Evolutionary conservation across 2,888 invertebrate species (phyloP).

Genomic region (Drosophila monieri): DNA sequence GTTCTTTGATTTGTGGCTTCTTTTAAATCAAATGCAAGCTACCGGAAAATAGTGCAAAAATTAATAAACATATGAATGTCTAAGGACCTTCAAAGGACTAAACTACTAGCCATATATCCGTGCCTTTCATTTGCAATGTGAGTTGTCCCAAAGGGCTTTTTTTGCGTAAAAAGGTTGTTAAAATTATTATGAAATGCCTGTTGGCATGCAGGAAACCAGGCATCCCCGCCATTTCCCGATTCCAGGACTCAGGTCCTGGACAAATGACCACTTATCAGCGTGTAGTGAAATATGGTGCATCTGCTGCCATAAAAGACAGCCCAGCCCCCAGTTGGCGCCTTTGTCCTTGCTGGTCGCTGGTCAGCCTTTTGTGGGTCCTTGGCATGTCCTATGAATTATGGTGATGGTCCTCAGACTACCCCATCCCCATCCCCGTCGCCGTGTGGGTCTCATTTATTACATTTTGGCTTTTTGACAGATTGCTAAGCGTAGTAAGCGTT

Average conservation of each 20-base stretch:
- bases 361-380: constrained; percentile 59
- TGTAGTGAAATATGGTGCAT: constrained; percentile 74
- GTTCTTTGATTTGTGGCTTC: too few relatives aligned
- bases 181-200: constrained; percentile 82
- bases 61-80: constrained; percentile 8
- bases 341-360: constrained; percentile 37
- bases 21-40: constrained; percentile 6
- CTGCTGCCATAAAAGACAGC: constrained; percentile 35
- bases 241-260: constrained; percentile 23
- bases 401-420: constrained; percentile 48
- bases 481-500: constrained; percentile 73
- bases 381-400: constrained; percentile 72
- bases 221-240: neutral
- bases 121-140: constrained; percentile 66
- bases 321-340: constrained; percentile 51
- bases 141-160: constrained; percentile 36
- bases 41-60: constrained; percentile 10
- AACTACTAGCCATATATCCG: constrained; percentile 21
- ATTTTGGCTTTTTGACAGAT: constrained; percentile 79
- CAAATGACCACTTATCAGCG: constrained; percentile 74
- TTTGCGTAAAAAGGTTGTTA: constrained; percentile 69
- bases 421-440: neutral
- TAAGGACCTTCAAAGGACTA: neutral
- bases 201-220: constrained; percentile 66
- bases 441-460: constrained; percentile 69